Conservation (phyloP, 2,888 invertebrate genomes). For the Andrena dorsata region DNA sequence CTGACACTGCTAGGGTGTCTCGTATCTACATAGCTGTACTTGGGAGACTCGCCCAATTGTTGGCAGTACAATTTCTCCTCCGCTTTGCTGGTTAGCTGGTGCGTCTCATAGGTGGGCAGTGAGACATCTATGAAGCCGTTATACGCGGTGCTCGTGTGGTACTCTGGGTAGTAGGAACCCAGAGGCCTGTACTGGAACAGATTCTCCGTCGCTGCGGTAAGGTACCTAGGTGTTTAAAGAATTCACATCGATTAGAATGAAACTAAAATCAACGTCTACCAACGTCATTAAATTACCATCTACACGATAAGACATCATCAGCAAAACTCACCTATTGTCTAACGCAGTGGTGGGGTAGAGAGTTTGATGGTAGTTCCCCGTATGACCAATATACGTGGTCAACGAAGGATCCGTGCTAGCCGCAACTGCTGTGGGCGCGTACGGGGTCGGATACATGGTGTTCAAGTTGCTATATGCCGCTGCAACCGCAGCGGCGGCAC, state of each 20-base stretch:
- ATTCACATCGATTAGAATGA: not conserved
- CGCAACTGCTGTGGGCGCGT: conserved; percentile 91
- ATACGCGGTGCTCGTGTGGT: conserved; percentile 90
- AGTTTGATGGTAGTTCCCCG: conserved; percentile 88
- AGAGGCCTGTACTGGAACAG: conserved; percentile 96
- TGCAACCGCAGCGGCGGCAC: conserved; percentile 88
- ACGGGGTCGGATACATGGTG: conserved; percentile 93
- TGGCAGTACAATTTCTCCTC: conserved; percentile 89
- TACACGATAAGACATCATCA: not conserved
- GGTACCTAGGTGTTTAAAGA: conserved; percentile 86
- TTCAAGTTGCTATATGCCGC: conserved; percentile 93
- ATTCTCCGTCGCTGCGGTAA: conserved; percentile 90
- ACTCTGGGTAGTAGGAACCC: conserved; percentile 92
- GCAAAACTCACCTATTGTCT: conserved; percentile 85
- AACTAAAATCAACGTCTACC: not conserved
- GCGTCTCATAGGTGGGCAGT: conserved; percentile 88
- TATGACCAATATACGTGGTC: conserved; percentile 89
- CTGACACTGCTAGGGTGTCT: conserved; percentile 81
- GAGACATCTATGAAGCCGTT: conserved; percentile 94
- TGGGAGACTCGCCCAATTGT: conserved; percentile 87
- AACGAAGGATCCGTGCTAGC: conserved; percentile 89
- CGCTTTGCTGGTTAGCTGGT: conserved; percentile 86
- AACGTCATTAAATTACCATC: not conserved
- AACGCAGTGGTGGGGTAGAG: conserved; percentile 86
- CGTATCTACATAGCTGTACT: conserved; percentile 83